Evolutionary conservation across 1,140 invertebrate species (phyloP).

Genomic region (Hyles vespertilio): DNA sequence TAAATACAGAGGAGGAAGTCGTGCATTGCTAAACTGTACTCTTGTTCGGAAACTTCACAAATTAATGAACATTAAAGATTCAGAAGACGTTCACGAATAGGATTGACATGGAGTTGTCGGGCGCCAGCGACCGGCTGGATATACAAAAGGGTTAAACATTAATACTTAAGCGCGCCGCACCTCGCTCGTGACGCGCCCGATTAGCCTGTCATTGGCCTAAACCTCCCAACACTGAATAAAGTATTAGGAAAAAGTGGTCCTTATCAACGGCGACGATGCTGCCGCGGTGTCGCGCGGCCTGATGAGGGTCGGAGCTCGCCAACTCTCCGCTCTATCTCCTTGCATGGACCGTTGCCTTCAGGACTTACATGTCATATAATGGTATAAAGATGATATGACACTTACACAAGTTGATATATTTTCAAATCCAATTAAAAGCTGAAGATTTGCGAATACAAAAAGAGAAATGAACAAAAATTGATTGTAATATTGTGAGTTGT

Average conservation of each 20-base stretch:
- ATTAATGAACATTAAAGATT: slow-evolving; percentile 72
- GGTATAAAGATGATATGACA: too few relatives aligned
- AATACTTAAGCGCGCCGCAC: slow-evolving; percentile 65
- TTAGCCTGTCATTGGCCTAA: slow-evolving; percentile 69
- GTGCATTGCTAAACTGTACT: slow-evolving; percentile 9
- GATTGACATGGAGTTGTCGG: slow-evolving; percentile 66
- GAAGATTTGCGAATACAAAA: too few relatives aligned
- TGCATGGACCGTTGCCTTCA: too few relatives aligned
- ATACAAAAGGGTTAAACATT: slow-evolving; percentile 69
- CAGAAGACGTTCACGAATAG: slow-evolving; percentile 44
- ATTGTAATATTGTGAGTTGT: too few relatives aligned
- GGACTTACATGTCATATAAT: too few relatives aligned
- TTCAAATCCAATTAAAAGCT: too few relatives aligned
- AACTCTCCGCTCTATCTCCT: background rate
- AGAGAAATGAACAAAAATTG: too few relatives aligned
- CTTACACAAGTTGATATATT: too few relatives aligned
- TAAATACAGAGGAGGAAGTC: background rate
- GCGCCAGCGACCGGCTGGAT: slow-evolving; percentile 32
- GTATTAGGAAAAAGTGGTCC: slow-evolving; percentile 71
- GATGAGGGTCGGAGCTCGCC: slow-evolving; percentile 53
- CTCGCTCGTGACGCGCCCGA: slow-evolving; percentile 60
- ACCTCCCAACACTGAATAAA: slow-evolving; percentile 69
- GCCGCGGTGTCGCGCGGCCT: slow-evolving; percentile 29
- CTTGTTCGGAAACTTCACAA: slow-evolving; percentile 43
- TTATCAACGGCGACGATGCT: slow-evolving; percentile 49